These are phyloP conservation scores for Oncorhynchus clarkii DNA, from an alignment of 2,113 vertebrate species.

Conservation along the genomic window DNA sequence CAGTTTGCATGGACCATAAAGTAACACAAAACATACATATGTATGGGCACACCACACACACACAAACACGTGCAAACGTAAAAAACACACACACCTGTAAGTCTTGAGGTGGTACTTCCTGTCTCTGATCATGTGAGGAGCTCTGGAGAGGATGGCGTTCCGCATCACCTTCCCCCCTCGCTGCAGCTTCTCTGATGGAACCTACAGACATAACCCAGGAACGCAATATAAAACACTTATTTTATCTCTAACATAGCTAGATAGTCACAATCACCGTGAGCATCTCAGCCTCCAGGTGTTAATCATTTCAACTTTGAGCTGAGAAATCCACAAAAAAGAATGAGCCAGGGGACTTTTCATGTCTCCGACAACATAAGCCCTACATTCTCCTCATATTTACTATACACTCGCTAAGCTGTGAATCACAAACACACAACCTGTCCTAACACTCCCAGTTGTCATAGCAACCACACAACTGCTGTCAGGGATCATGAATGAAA, in stretches of 20 bases:
- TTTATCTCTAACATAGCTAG: slow-evolving; percentile 32
- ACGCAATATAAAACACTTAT: too few relatives aligned
- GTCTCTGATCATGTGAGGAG: slow-evolving; percentile 99
- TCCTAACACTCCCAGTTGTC: background rate
- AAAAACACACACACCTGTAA: slow-evolving; percentile 75
- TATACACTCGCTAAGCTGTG: background rate
- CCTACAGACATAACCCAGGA: slow-evolving; percentile 66
- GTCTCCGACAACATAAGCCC: too few relatives aligned
- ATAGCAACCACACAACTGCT: slow-evolving; percentile 1
- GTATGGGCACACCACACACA: background rate
- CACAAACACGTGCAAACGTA: background rate
- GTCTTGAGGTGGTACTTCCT: slow-evolving; percentile 98
- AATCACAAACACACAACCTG: background rate
- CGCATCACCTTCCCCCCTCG: slow-evolving; percentile 92
- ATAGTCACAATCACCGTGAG: too few relatives aligned
- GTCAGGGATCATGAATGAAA: background rate
- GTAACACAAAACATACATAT: background rate
- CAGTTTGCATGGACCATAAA: background rate
- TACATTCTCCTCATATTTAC: too few relatives aligned
- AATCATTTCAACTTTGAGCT: too few relatives aligned
- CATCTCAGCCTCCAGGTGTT: too few relatives aligned
- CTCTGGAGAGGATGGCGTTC: slow-evolving; percentile 88
- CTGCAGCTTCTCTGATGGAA: slow-evolving; percentile 95
- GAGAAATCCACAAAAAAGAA: too few relatives aligned
- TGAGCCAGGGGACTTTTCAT: too few relatives aligned